Percentiles rank a stretch among this genome's conserved stretches.
These are phyloP conservation scores for Periophthalmodon schlosseri DNA, from an alignment of 2,113 vertebrate genomes.

Conservation along the genomic window DNA sequence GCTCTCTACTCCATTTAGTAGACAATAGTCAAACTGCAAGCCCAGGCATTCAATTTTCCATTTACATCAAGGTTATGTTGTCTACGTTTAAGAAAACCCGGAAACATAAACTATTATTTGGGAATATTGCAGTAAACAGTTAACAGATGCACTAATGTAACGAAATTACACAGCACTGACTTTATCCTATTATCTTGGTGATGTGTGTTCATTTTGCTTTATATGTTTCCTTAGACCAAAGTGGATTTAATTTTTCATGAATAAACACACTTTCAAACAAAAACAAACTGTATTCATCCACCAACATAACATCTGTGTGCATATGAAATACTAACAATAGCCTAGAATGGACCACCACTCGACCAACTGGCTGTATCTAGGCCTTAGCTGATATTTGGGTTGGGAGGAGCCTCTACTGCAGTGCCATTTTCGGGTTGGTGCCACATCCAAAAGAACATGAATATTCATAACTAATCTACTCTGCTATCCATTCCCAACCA, in stretches of 20 bases:
- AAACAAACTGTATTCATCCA: background rate
- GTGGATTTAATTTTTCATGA: background rate
- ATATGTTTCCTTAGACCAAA: background rate
- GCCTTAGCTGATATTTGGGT: slow-evolving; percentile 17
- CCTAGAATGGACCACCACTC: background rate
- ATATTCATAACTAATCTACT: slow-evolving; percentile 78
- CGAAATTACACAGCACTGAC: too few species aligned
- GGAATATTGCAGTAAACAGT: too few species aligned
- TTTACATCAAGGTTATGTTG: too few species aligned
- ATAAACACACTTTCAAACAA: background rate
- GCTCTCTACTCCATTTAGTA: too few species aligned
- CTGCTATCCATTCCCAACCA: slow-evolving; percentile 47
- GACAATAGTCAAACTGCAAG: too few species aligned
- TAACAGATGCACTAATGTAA: too few species aligned
- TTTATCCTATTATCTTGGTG: too few species aligned
- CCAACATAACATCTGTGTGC: background rate
- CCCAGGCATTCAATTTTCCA: too few species aligned
- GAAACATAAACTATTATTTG: too few species aligned
- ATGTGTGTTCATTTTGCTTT: too few species aligned
- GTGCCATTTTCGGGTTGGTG: slow-evolving; percentile 76
- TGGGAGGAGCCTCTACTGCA: slow-evolving; percentile 69
- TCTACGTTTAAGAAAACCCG: too few species aligned
- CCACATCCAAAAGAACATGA: slow-evolving; percentile 74
- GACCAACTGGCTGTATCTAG: background rate
- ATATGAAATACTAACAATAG: background rate